Evolutionary conservation across 2,797 vertebrate species (phyloP), one percentile per base, ranked within the genome.

Genomic region (Syncerus caffer): DNA sequence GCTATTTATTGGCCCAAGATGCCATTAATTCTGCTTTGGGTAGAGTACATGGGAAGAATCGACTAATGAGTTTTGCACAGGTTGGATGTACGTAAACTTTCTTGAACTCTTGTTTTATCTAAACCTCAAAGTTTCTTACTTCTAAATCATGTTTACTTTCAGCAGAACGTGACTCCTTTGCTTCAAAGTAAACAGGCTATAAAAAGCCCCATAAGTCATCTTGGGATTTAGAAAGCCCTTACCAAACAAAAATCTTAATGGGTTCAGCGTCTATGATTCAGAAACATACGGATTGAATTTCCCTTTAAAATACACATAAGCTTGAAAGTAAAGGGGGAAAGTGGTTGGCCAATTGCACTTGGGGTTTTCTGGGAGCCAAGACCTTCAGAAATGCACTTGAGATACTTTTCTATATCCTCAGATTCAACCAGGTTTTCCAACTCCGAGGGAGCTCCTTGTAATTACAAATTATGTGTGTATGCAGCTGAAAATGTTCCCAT

Each of bases 101-200:
- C 85, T 87, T 90, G 95, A 96, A 96, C 93, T 93, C 53, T 78
- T 95, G 80, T 95, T 95, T 97, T 97, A 90, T 92, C 62, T 83
- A 83, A 93, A 38, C 62, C 79, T 96, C 89, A 89, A 94, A 89
- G 71, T 96, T 97, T 95, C 79, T 96, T 97, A 71, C 84, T 96
- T 97, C 93, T 92, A 96, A 97, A 85, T 93, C 78, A 51, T 97
- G 89, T 97, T 98, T 98, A 96, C 95, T 96, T 97, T 97, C 85
- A 96, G 76, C 94, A 97, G 97, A 97, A 98, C 7, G 74, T 97
- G 97, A 98, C 96, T 97, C 93, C 91, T 97, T 98, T 97, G 83
- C 90, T 97, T 98, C 95, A 96, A 93, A 97, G 95, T 98, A 98
- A 98, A 98, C 96, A 98, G 71, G 89, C 98, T 98, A 98, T 98